These are phyloP conservation scores for Fulica atra DNA, from an alignment of 2,113 vertebrate species.

Conservation along the genomic window DNA sequence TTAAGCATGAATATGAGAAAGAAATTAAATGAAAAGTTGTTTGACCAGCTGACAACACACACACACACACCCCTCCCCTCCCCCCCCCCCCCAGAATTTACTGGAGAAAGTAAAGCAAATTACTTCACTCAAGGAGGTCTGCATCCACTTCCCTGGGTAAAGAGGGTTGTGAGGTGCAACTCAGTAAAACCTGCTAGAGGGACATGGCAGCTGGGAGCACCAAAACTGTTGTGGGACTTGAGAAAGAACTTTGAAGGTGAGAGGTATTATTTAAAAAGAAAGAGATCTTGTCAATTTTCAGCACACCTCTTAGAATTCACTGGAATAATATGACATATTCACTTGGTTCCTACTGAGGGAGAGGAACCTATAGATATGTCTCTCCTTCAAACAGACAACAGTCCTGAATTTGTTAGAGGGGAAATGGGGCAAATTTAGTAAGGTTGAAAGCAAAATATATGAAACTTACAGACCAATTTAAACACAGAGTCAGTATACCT, in stretches of 20 bases:
- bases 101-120: neutral
- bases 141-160: neutral
- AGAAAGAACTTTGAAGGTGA: neutral
- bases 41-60: neutral
- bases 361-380: neutral
- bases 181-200: neutral
- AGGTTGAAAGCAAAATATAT: neutral
- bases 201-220: neutral
- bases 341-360: neutral
- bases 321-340: neutral
- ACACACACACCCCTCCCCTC: no score
- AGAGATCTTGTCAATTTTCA: neutral
- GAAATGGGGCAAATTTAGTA: conserved; percentile 37
- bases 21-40: neutral
- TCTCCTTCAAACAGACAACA: conserved; percentile 10
- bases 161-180: neutral
- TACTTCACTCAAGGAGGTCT: neutral
- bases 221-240: neutral
- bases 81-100: no score
- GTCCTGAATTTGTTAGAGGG: neutral
- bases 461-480: conserved; percentile 2
- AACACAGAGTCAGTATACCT: conserved; percentile 18
- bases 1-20: neutral
- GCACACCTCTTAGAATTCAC: neutral
- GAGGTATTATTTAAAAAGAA: neutral